phyloP scores from a whole-genome alignment of 2,888 invertebrate genomes.

The Microctonus aethiopoides region DNA sequence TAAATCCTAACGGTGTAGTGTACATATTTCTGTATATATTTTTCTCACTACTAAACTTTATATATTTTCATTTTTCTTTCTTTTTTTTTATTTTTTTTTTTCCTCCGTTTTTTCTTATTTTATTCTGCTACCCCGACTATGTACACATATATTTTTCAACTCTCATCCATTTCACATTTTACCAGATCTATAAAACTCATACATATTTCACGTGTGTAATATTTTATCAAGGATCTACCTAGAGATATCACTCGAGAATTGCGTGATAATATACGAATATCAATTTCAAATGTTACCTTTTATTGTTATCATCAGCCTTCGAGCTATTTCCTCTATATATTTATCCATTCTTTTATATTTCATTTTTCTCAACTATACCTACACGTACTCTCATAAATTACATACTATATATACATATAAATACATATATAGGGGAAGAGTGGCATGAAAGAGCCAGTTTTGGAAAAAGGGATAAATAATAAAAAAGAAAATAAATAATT shows the following conservation, averaged over 20 bases:
- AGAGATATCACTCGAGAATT: not conserved
- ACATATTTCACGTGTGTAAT: conserved; percentile 16
- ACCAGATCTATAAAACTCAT: conserved; percentile 11
- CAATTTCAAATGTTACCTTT: not conserved
- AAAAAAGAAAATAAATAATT: too few species aligned
- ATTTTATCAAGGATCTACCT: conserved; percentile 8
- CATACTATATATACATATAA: not conserved
- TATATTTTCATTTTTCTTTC: not conserved
- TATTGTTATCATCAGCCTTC: not conserved
- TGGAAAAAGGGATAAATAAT: too few species aligned
- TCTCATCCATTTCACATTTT: conserved; percentile 7
- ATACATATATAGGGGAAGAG: not conserved
- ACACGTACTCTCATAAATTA: not conserved
- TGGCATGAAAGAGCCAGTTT: too few species aligned
- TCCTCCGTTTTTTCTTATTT: not conserved
- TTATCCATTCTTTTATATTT: not conserved
- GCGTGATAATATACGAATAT: conserved; percentile 2
- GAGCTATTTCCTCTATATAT: not conserved
- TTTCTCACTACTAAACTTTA: not conserved
- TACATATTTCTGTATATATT: conserved; percentile 5
- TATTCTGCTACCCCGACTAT: not conserved
- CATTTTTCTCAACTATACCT: conserved; percentile 2
- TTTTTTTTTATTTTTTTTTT: too few species aligned
- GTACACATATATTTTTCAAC: not conserved
- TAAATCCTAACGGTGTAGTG: conserved; percentile 39